These are phyloP conservation scores for Urocitellus parryii DNA, from an alignment of 2,113 vertebrate genomes.

Conservation along the genomic window DNA sequence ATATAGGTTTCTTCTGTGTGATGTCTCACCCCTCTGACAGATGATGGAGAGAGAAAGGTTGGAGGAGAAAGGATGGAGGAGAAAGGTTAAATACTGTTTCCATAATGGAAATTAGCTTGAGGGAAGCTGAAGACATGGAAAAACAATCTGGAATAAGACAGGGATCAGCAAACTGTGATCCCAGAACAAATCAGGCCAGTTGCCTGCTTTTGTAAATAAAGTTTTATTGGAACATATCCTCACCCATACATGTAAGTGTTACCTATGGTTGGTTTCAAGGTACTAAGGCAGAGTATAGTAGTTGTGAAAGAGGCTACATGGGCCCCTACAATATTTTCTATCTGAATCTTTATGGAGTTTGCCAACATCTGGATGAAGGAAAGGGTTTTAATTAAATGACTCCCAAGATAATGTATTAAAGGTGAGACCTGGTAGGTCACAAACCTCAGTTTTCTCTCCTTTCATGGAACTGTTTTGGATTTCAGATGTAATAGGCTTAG, in stretches of 20 bases:
- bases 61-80: conserved; percentile 3
- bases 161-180: not conserved
- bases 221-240: not conserved
- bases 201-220: conserved; percentile 19
- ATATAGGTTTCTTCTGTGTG: not conserved
- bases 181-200: not conserved
- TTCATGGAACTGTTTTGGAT: not conserved
- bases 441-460: not conserved
- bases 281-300: not conserved
- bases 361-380: not conserved
- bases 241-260: not conserved
- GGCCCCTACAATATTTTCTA: not conserved
- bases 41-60: too few species aligned
- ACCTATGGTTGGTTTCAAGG: not conserved
- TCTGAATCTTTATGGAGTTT: conserved; percentile 23
- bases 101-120: not conserved
- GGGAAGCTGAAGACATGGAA: not conserved
- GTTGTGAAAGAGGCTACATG: not conserved
- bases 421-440: not conserved
- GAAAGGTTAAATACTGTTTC: not conserved
- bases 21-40: not conserved
- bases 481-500: not conserved
- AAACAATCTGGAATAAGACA: not conserved
- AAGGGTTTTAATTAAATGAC: not conserved
- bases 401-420: not conserved